Percentiles rank a stretch among this genome's conserved stretches.
These are phyloP conservation scores for Hyphantria cunea DNA, from an alignment of 1,140 invertebrate species.

Conservation along the genomic window DNA sequence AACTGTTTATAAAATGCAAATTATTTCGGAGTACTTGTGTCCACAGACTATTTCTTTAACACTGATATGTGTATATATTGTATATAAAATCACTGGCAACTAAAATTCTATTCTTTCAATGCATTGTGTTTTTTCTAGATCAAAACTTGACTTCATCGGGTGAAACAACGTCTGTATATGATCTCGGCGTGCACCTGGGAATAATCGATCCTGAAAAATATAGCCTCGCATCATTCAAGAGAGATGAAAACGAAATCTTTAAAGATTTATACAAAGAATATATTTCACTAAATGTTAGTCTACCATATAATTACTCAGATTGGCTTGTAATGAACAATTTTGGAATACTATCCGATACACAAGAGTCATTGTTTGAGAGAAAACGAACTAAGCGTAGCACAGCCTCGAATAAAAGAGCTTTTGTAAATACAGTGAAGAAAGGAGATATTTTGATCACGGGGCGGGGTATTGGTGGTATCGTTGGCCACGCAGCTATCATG, in stretches of 20 bases:
- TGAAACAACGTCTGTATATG: slow-evolving; percentile 38
- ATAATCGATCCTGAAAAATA: slow-evolving; percentile 68
- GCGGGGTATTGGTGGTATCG: slow-evolving; percentile 47
- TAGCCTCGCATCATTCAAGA: slow-evolving; percentile 48
- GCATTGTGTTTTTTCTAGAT: background rate
- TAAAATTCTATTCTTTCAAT: too few relatives aligned
- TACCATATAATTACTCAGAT: slow-evolving; percentile 55
- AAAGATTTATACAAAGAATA: slow-evolving; percentile 51
- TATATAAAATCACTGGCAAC: too few relatives aligned
- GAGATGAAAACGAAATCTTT: slow-evolving; percentile 52
- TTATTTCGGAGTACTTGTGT: too few relatives aligned
- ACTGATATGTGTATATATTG: too few relatives aligned
- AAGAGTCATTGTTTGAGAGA: slow-evolving; percentile 57
- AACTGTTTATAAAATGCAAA: too few relatives aligned
- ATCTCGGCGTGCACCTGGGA: slow-evolving; percentile 49
- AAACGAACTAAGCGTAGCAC: slow-evolving; percentile 60
- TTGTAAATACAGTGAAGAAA: slow-evolving; percentile 59
- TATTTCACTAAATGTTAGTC: slow-evolving; percentile 41
- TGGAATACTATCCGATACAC: slow-evolving; percentile 54
- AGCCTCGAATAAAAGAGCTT: slow-evolving; percentile 55
- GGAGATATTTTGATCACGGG: slow-evolving; percentile 63
- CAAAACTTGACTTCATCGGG: slow-evolving; percentile 8
- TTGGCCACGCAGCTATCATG: slow-evolving; percentile 60
- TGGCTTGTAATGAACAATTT: slow-evolving; percentile 66
- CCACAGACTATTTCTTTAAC: too few relatives aligned